Evolutionary conservation across 2,113 vertebrate species (phyloP), one percentile per base, ranked within the genome.

Genomic region (Chaetura pelagica): DNA sequence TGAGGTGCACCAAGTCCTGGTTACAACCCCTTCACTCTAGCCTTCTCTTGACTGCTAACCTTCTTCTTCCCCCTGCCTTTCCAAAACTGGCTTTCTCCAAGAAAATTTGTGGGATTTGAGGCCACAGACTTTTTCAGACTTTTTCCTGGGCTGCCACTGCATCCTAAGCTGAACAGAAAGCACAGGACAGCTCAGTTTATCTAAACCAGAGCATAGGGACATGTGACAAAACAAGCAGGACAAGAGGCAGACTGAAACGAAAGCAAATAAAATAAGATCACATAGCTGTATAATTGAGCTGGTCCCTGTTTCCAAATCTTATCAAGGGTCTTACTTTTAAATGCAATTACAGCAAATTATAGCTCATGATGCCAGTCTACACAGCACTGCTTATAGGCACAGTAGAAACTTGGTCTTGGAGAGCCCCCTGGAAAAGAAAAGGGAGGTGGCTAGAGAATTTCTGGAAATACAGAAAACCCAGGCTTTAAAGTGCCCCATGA

Each of bases 181-280:
- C 6, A 0, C 15, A 66, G 49, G 63, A 34, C 52, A 82, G 35
- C 10, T 84, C 40, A 38, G 93, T 88, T 92, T 83, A 90, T 86
- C 30, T 86, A 93, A 94, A 88, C 59, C 83, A 93, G 83, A 92
- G 72, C 42, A 48, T 34, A 85, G 44, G 26, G 6, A 46, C 87
- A 74, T 62, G 75, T 77, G 74, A 91, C 87, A 93, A 95, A 87
- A 69, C 44, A 61, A 82, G 52, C 34, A 87, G 87, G 69, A 87
- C 67, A 71, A 93, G 75, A 94, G 89, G 55, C 82, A 87, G 87
- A 77, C 52, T 78, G 90, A 93, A 95, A 93, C 17, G 29, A 77
- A 86, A 77, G 59, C 34, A 90, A 90, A 91, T 82, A 89, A 89
- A 89, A 51, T 69, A 46, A 74, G 32, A 49, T 86, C 52, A 44